Evolutionary conservation across 2,113 vertebrate genomes (phyloP), one percentile per base, ranked within the genome.

Genomic region (Eulacestoma nigropectus): DNA sequence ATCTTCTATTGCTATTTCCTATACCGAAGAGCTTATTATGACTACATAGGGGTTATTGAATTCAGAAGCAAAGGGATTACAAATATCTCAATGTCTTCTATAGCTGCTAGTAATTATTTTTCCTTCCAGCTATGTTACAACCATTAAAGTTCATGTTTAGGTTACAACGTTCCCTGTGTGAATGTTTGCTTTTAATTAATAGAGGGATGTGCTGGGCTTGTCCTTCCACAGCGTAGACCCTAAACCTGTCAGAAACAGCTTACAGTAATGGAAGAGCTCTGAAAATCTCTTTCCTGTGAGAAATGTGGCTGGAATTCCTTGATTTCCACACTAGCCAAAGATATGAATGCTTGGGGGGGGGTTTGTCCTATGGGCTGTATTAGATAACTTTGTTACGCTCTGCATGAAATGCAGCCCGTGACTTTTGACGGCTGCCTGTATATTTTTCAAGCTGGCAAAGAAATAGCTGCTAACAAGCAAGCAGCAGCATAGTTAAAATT

Each of bases 111-210:
- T 94, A 96, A 96, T 94, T 96, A 93, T 95, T 94, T 95, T 95
- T 88, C 50, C 92, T 96, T 95, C 76, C 75, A 96, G 92, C 79
- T 92, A 90, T 93, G 70, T 92, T 94, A 77, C 67, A 81, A 27
- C 42, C 52, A 86, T 90, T 94, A 81, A 94, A 93, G 92, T 92
- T 96, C 85, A 93, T 90, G 69, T 92, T 94, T 94, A 86, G 82
- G 82, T 95, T 96, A 86, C 68, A 95, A 37, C 10, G 18, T 93
- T 96, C 93, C 56, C 92, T 42, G 22, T 72, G 60, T 83, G 82
- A 90, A 67, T 93, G 80, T 94, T 95, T 96, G 59, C 68, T 88
- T 96, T 94, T 95, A 96, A 93, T 96, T 96, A 96, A 90, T 59
- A 80, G 16, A 77, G 88, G 42, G 72, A 46, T 88, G 59, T 94